phyloP scores from a whole-genome alignment of 2,797 vertebrate species.

The Eupleurogrammus muticus region DNA sequence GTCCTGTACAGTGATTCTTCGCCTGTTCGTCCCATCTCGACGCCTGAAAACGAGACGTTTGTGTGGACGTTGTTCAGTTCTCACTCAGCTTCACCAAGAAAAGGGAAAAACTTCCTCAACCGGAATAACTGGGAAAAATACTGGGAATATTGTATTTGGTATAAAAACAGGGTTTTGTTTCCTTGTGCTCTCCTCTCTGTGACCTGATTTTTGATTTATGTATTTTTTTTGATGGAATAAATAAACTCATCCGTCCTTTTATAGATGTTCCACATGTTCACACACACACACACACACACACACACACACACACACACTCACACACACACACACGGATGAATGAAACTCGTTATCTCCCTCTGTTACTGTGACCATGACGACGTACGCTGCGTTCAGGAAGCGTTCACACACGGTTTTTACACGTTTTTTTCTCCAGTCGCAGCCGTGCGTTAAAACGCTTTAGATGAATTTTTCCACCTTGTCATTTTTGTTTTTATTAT shows the following conservation, averaged over 20 bases:
- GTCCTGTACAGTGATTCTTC: slow-evolving; percentile 45
- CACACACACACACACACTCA: slow-evolving; percentile 16
- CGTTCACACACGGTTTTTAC: no score
- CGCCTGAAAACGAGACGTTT: slow-evolving; percentile 27
- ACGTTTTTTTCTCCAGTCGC: no score
- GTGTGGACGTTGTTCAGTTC: slow-evolving; percentile 38
- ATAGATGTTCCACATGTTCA: slow-evolving; percentile 29
- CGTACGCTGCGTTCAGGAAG: background rate
- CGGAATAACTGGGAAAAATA: slow-evolving; percentile 42
- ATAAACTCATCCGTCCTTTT: slow-evolving; percentile 39
- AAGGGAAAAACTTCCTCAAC: slow-evolving; percentile 20
- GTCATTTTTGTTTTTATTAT: no score
- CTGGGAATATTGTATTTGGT: slow-evolving; percentile 59
- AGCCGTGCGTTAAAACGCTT: no score
- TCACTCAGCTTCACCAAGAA: slow-evolving; percentile 19
- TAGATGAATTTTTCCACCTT: no score
- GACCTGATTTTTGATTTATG: no score
- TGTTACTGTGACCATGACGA: slow-evolving; percentile 76
- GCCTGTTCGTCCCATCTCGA: slow-evolving; percentile 29
- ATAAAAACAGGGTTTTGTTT: slow-evolving; percentile 11
- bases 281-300: slow-evolving; percentile 19
- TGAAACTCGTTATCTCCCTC: slow-evolving; percentile 34
- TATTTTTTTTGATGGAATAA: slow-evolving; percentile 44
- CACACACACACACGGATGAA: slow-evolving; percentile 35
- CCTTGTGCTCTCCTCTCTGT: slow-evolving; percentile 23